phyloP scores from a whole-genome alignment of 2,797 vertebrate genomes.

The Artibeus jamaicensis region DNA sequence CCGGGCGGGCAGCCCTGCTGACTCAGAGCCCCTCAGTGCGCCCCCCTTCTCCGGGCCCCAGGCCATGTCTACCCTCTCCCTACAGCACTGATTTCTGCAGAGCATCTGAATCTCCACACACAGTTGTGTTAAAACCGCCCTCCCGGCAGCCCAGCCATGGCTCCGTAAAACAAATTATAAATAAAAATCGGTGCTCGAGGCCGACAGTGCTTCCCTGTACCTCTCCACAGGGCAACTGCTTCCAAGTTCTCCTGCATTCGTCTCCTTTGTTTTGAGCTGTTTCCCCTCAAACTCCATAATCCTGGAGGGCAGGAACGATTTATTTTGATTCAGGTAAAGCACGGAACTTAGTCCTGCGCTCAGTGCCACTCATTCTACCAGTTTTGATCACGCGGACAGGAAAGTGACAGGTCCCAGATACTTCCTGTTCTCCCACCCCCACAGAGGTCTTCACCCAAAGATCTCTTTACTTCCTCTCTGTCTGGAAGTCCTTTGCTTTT shows the following conservation, averaged over 20 bases:
- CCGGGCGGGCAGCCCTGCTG: rapidly evolving
- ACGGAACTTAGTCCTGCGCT: not conserved
- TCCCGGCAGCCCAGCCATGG: not conserved
- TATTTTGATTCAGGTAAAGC: not conserved
- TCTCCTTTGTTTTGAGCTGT: not conserved
- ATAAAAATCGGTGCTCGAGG: not conserved
- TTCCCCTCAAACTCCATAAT: not conserved
- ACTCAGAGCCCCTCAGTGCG: not conserved
- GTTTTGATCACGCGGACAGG: not conserved
- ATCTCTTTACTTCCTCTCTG: not conserved
- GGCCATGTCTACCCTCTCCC: not conserved
- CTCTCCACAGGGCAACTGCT: not conserved
- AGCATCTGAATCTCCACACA: not conserved
- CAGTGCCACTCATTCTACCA: not conserved
- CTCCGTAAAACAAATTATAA: not conserved
- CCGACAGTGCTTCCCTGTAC: rapidly evolving
- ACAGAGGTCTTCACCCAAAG: too few relatives aligned
- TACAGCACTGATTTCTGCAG: not conserved
- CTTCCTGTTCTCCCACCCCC: not conserved
- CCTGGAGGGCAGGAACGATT: not conserved
- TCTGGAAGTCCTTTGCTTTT: not conserved
- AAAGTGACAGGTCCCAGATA: too few relatives aligned
- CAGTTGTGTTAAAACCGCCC: not conserved
- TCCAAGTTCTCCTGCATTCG: too few relatives aligned
- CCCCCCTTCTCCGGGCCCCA: not conserved